Base-by-base conservation (phyloP, 2,113 vertebrate species). In the Isurus oxyrinchus region DNA sequence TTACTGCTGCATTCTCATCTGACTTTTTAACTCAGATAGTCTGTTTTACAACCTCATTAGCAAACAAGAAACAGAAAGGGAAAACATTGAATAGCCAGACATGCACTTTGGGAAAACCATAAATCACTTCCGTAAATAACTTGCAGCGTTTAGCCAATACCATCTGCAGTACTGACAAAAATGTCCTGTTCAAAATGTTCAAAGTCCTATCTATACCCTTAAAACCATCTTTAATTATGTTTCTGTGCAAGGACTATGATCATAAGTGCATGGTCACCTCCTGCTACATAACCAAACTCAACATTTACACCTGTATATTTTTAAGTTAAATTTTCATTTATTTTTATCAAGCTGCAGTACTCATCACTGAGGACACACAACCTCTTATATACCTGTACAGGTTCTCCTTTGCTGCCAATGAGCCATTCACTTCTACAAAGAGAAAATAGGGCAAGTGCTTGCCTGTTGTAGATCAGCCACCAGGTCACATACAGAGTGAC, bases 21-120 rank as follows among this genome's bases (percentile, higher is more conserved):
- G 40, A 96, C 96, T 87, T 96, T 96, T 96, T 97, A 97, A 97
- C 97, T 97, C 97, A 97, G 49, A 96, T 87, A 35, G 87, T 88
- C 49, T 63, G 11, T 44, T 76, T 69, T 96, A 49, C 61, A 87
- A 59, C 88, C 94, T 55, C 67, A 76, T 72, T 76, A 76, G 40
- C 93, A 40, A 57, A 61, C 49, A 96, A 93, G 59, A 59, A 49
- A 93, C 63, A 69, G 44, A 55, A 95, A 96, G 35, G 61, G 19
- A n/a, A 57, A 79, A 31, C 14, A 23, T 81, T 23, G 55, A 90
- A 84, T 13, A 91, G 94, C n/a, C 95, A 69, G 3, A 53, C 21
- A 49, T 35, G 67, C 19, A 57, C 16, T 96, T 96, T 96, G 59
- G 96, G 59, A 35, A 94, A 96, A 97, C 94, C 87, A 96, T 96